Percentiles rank a stretch among this genome's conserved stretches.
phyloP scores from a whole-genome alignment of 1,140 invertebrate genomes.

The Coelopa frigida region DNA sequence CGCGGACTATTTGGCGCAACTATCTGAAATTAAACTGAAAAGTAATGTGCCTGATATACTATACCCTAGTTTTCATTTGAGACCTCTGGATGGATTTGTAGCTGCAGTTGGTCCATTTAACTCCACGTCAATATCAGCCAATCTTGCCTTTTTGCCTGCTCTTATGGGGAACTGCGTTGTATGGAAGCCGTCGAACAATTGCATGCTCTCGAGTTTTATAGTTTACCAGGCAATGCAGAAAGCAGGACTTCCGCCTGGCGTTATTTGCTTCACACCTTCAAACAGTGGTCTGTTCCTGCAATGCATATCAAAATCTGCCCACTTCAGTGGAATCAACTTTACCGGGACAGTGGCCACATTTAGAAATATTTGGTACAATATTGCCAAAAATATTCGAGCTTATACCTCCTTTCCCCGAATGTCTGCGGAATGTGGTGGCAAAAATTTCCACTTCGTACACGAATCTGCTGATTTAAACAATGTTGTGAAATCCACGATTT shows the following conservation, averaged over 20 bases:
- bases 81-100: constrained; percentile 94
- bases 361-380: constrained; percentile 80
- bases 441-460: constrained; percentile 97
- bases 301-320: constrained; percentile 70
- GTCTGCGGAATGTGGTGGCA: constrained; percentile 93
- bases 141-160: constrained; percentile 88
- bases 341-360: constrained; percentile 72
- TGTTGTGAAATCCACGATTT: constrained; percentile 70
- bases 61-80: constrained; percentile 56
- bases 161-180: constrained; percentile 94
- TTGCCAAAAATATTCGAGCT: constrained; percentile 74
- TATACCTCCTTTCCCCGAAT: constrained; percentile 89
- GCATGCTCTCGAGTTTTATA: constrained; percentile 87
- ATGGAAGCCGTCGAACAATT: constrained; percentile 98
- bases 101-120: constrained; percentile 96
- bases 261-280: constrained; percentile 95
- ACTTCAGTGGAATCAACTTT: constrained; percentile 91
- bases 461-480: constrained; percentile 75
- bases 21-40: constrained; percentile 54
- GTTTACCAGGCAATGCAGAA: constrained; percentile 87
- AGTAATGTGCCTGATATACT: constrained; percentile 35
- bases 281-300: constrained; percentile 91
- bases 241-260: constrained; percentile 85
- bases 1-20: constrained; percentile 70
- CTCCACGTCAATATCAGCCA: constrained; percentile 96